phyloP scores from a whole-genome alignment of 2,888 invertebrate genomes.

The Danaus chrysippus region DNA sequence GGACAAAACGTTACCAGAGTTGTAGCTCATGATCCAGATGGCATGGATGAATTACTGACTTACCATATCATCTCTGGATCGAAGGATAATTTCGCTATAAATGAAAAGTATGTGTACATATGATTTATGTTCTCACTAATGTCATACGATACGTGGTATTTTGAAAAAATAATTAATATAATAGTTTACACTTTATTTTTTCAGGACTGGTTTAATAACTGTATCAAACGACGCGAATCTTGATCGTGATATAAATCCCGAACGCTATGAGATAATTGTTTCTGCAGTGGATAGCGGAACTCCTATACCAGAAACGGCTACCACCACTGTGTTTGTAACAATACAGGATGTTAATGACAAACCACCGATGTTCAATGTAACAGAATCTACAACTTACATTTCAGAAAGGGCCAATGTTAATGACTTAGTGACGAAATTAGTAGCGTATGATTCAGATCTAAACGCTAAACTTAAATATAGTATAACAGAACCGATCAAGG shows the following conservation, averaged over 20 bases:
- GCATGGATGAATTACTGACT: slow-evolving; percentile 82
- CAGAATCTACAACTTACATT: slow-evolving; percentile 83
- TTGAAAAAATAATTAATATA: too few relatives aligned
- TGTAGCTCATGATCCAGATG: slow-evolving; percentile 88
- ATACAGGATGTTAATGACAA: slow-evolving; percentile 90
- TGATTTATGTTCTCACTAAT: too few relatives aligned
- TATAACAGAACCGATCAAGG: slow-evolving; percentile 83
- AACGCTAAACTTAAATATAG: slow-evolving; percentile 84
- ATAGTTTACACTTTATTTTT: slow-evolving; percentile 27
- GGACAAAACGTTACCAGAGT: slow-evolving; percentile 85
- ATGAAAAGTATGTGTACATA: slow-evolving; percentile 78
- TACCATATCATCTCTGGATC: slow-evolving; percentile 86
- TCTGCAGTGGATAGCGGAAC: slow-evolving; percentile 87
- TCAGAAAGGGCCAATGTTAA: slow-evolving; percentile 83
- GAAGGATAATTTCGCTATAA: slow-evolving; percentile 87
- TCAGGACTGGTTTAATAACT: slow-evolving; percentile 83
- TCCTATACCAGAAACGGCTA: slow-evolving; percentile 88
- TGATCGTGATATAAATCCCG: slow-evolving; percentile 83
- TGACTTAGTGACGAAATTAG: slow-evolving; percentile 81
- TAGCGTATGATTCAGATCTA: slow-evolving; percentile 85
- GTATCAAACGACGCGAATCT: slow-evolving; percentile 85
- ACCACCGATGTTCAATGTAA: slow-evolving; percentile 85
- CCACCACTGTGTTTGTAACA: slow-evolving; percentile 85
- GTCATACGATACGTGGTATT: too few relatives aligned
- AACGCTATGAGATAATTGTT: slow-evolving; percentile 84